Base-by-base conservation (phyloP, 2,113 vertebrate genomes). In the Neopipo cinnamomea region DNA sequence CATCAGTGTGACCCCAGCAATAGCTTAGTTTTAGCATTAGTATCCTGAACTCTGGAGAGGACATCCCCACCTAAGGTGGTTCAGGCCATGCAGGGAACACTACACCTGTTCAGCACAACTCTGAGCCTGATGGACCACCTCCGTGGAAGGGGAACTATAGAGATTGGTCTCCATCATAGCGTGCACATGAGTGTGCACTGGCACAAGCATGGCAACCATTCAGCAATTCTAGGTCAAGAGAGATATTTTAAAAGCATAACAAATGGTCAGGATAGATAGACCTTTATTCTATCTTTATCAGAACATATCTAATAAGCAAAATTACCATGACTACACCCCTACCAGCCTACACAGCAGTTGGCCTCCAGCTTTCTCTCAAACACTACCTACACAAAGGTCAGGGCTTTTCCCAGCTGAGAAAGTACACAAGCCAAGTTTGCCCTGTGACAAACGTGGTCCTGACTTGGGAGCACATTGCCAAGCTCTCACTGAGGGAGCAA, bases 151-250 rank as follows among this genome's bases (percentile, higher is more conserved):
- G 11, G 14, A 89, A 3, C n/a, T 37, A 14, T 6, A 37, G 30
- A 35, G 56, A 27, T 63, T 8, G 0, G 13, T 49, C 6, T 73
- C 37, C 33, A 21, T 44, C 65, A 24, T 24, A 82, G 25, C 22
- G 24, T 1, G 5, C 9, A 11, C 0, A 0, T 6, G 17, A 62
- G 61, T 7, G 0, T 49, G 35, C 33, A 3, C 14, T 41, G 67
- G 12, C 31, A 74, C 28, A 70, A 55, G n/a, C 8, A 2, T 2
- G 22, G n/a, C 68, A 95, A 19, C 33, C 23, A 56, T 39, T 71
- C 55, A 62, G 65, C 52, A 52, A 31, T 49, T 85, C 19, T 10
- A 37, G 27, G n/a, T n/a, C 52, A 17, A 68, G 14, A 94, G 19
- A 28, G 11, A 27, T 10, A 31, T 70, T 8, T 65, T 56, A 37